These are phyloP conservation scores for Acanthaster planci DNA, from an alignment of 35 echinoderm and acorn worm genomes.

Conservation along the genomic window DNA sequence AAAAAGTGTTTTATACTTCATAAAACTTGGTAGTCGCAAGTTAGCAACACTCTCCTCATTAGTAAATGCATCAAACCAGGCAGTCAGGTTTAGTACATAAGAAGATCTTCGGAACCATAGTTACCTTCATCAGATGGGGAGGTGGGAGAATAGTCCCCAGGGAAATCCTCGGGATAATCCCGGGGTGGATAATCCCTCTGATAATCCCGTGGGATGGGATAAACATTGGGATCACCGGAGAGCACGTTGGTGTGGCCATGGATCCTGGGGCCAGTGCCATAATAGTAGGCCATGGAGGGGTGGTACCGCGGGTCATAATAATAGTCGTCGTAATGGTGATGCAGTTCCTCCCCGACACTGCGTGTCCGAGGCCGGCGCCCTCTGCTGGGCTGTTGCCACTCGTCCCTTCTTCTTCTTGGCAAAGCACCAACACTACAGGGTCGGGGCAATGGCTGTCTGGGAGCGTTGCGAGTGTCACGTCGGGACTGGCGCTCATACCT, in stretches of 20 bases:
- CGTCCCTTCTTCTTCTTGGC: background rate
- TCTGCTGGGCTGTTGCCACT: background rate
- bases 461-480: background rate
- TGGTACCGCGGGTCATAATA: background rate
- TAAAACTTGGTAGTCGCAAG: no score
- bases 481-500: background rate
- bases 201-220: constrained; percentile 14
- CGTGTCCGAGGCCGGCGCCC: background rate
- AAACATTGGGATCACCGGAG: background rate
- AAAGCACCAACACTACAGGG: background rate
- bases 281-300: background rate
- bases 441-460: background rate
- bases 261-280: constrained; percentile 2
- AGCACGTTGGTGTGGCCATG: background rate
- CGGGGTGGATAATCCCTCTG: background rate
- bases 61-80: background rate
- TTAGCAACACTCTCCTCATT: background rate
- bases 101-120: background rate
- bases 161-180: constrained; percentile 7
- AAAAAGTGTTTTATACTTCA: no score
- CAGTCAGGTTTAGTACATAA: background rate
- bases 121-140: constrained; percentile 30
- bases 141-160: background rate
- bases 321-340: background rate
- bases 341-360: background rate